phyloP scores from a whole-genome alignment of 1,140 invertebrate genomes.

The Drosophila kikkawai region DNA sequence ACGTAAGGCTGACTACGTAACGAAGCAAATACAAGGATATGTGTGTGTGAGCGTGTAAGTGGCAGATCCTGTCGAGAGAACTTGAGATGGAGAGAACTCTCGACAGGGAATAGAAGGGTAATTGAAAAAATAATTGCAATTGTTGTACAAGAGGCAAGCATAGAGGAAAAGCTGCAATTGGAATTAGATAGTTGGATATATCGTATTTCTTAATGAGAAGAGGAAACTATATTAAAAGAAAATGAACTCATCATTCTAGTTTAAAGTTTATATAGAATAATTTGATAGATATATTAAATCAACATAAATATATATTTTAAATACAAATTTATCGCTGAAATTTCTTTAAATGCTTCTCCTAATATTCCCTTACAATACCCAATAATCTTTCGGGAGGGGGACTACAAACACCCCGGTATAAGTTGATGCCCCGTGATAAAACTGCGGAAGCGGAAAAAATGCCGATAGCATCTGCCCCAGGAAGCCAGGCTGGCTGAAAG shows the following conservation, averaged over 20 bases:
- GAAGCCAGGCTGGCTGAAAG: constrained; percentile 18
- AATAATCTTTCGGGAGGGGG: background rate
- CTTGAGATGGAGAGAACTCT: constrained; percentile 15
- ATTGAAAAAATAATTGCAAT: constrained; percentile 38
- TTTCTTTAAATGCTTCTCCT: too few relatives aligned
- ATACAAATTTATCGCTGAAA: background rate
- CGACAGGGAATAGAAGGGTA: too few relatives aligned
- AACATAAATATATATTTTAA: background rate
- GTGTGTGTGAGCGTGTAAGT: constrained; percentile 18
- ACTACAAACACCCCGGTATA: constrained; percentile 8
- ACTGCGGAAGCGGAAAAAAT: constrained; percentile 79
- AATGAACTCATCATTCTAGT: too few relatives aligned
- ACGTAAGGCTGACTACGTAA: constrained; percentile 56
- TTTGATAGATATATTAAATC: background rate
- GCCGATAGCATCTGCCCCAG: constrained; percentile 66
- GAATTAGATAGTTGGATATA: background rate
- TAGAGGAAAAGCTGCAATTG: background rate
- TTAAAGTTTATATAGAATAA: background rate
- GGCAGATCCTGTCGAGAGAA: constrained; percentile 28
- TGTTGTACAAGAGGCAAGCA: background rate
- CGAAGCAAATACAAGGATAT: constrained; percentile 32
- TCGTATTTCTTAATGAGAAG: background rate
- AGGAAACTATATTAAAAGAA: background rate
- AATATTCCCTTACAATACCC: constrained; percentile 1
- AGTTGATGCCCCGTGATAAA: constrained; percentile 75